Base-by-base conservation (phyloP, 2,113 vertebrate species). In the human region DNA sequence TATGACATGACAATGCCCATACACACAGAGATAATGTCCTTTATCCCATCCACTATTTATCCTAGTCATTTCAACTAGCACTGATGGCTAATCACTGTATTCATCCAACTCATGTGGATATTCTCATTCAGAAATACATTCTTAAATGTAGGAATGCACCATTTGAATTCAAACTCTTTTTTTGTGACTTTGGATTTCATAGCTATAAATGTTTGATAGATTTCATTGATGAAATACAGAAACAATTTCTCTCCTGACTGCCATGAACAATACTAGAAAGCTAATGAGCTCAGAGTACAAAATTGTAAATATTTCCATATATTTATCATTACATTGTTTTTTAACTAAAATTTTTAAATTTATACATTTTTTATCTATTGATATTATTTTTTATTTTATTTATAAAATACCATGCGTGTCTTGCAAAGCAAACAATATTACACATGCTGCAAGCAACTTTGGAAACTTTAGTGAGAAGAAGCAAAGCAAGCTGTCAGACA, bases 401-500 rank as follows among this genome's bases (percentile, higher is more conserved):
- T 90, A 86, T 76, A 96, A 97, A 98, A 98, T 98, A 88, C 73
- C 96, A 96, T 97, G 75, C 30, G 89, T 93, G 97, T 85, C 92
- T 98, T 98, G 95, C 96, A 98, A 98, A 98, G 93, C 96, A 96
- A 98, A 96, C 86, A 45, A 1, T 98, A 98, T 98, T 98, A 98
- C 98, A 98, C 95, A 98, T 97, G 97, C 95, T 96, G 96, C 95
- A 97, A 97, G 96, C 97, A 98, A 98, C 97, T 98, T 98, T 98
- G 98, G 97, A 98, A 98, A 98, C 98, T 98, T 98, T 95, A 97
- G 98, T 98, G 97, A 98, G 97, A 98, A 97, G 97, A 97, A 98
- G 98, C 83, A 98, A 98, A 98, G 97, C 96, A 97, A 98, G 97
- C 98, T 99, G 98, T 98, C 98, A 98, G 97, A 98, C 96, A 97